Base-by-base conservation (phyloP, 2,888 invertebrate species). In the Bugulina stolonifera region DNA sequence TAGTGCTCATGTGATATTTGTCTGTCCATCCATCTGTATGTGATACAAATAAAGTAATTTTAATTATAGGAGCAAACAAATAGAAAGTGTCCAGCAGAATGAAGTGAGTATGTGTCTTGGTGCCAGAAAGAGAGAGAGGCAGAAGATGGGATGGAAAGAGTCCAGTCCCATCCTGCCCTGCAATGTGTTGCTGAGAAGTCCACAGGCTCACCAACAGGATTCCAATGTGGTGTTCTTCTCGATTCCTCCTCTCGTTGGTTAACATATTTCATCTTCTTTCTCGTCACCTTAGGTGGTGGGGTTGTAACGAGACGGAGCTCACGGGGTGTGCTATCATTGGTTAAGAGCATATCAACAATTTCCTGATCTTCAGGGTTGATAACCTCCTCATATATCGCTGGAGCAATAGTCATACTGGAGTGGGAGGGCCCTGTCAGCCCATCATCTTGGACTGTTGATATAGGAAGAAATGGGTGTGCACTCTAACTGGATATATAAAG, bases 391-490 rank as follows among this genome's bases (percentile, higher is more conserved):
- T 64, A 64, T 1, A 64, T 22, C 10, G 64, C 25, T n/a, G 64
- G 64, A 10, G 22, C 64, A 10, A 64, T 64, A n/a, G 64, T 64
- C 64, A 64, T 64, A 32, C 64, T 64, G 18, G 64, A 64, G 64
- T 64, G 32, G 22, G 64, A 25, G 14, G 64, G 64, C 10, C 32
- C 55, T 5, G 25, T 3, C 3, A 55, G 25, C 55, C 55, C 55
- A 25, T 55, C 64, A 64, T 64, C 64, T 27, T 29, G 64, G 32
- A 25, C 64, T 64, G 57, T 25, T 22, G 5, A 57, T n/a, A n/a
- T n/a, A n/a, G n/a, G n/a, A n/a, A n/a, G n/a, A n/a, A n/a, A n/a
- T n/a, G n/a, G n/a, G n/a, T n/a, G n/a, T n/a, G n/a, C n/a, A n/a
- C n/a, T n/a, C n/a, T n/a, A n/a, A n/a, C n/a, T n/a, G n/a, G n/a